Percentiles rank a stretch among this genome's conserved stretches.
These are phyloP conservation scores for Dipodomys stephensi DNA, from an alignment of 2,113 vertebrate species.

Conservation along the genomic window DNA sequence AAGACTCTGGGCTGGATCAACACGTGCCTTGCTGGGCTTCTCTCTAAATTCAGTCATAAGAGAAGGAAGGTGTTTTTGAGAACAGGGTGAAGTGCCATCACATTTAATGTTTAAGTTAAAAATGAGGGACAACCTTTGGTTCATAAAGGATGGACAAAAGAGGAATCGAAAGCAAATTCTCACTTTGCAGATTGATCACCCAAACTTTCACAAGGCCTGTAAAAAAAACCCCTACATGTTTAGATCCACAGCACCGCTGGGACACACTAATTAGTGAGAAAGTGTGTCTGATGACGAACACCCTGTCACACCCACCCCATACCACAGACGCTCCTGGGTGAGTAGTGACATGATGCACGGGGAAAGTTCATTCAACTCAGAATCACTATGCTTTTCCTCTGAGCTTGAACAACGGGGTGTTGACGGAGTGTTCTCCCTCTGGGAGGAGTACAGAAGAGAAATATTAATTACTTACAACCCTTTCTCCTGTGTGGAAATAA, in stretches of 20 bases:
- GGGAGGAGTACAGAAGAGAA: slow-evolving; percentile 40
- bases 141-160: neutral
- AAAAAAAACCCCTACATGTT: neutral
- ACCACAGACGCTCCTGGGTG: neutral
- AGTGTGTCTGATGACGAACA: neutral
- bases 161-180: slow-evolving; percentile 45
- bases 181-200: neutral
- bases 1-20: slow-evolving; percentile 66
- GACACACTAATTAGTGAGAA: slow-evolving; percentile 38
- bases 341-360: neutral
- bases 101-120: neutral
- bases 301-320: neutral
- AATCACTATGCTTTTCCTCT: slow-evolving; percentile 65
- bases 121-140: neutral
- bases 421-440: slow-evolving; percentile 58
- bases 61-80: neutral
- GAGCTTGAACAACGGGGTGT: slow-evolving; percentile 41
- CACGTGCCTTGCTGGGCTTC: slow-evolving; percentile 54
- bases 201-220: neutral
- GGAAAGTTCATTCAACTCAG: slow-evolving; percentile 40
- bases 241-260: slow-evolving; percentile 1
- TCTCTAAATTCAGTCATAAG: slow-evolving; percentile 51
- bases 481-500: slow-evolving; percentile 52
- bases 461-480: slow-evolving; percentile 69
- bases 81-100: neutral